Percentiles rank a stretch among this genome's conserved stretches.
phyloP scores from a whole-genome alignment of 1,140 invertebrate genomes.

The Drosophila jambulina region DNA sequence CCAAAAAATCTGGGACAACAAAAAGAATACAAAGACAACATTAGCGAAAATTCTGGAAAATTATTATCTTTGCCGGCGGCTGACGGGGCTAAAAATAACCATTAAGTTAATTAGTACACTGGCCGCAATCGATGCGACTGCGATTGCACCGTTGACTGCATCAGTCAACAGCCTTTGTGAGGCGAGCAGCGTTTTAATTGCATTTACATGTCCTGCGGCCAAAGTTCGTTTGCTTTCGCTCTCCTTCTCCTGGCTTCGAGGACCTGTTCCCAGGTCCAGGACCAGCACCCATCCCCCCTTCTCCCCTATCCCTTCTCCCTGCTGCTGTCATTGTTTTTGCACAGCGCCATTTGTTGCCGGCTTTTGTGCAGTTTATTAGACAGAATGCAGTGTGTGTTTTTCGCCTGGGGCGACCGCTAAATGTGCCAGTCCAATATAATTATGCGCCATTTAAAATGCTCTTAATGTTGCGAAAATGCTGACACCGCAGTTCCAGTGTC shows the following conservation, averaged over 20 bases:
- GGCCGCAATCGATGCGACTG: conserved; percentile 66
- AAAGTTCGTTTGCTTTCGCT: conserved; percentile 57
- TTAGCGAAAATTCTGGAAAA: conserved; percentile 24
- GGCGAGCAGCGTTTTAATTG: conserved; percentile 68
- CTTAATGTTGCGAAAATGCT: conserved; percentile 62
- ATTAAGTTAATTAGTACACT: conserved; percentile 74
- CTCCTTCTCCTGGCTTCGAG: conserved; percentile 21
- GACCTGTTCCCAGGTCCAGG: conserved; percentile 12
- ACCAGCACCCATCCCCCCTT: not conserved
- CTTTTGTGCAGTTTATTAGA: conserved; percentile 76
- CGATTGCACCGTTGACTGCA: conserved; percentile 60
- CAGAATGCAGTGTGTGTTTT: conserved; percentile 61
- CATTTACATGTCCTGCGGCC: conserved; percentile 79
- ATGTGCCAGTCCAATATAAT: conserved; percentile 78
- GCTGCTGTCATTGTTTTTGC: conserved; percentile 33
- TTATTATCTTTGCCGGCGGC: conserved; percentile 19
- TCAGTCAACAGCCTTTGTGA: conserved; percentile 58
- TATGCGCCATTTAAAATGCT: conserved; percentile 79
- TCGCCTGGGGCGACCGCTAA: conserved; percentile 57
- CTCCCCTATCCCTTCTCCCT: not conserved
- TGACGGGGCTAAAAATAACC: conserved; percentile 34
- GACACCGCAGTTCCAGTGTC: conserved; percentile 9
- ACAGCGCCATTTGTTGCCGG: conserved; percentile 43
- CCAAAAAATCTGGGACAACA: not conserved
- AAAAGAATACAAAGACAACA: conserved; percentile 3